Conservation (phyloP, 2,113 vertebrate species). For the Microcebus tavaratra region DNA sequence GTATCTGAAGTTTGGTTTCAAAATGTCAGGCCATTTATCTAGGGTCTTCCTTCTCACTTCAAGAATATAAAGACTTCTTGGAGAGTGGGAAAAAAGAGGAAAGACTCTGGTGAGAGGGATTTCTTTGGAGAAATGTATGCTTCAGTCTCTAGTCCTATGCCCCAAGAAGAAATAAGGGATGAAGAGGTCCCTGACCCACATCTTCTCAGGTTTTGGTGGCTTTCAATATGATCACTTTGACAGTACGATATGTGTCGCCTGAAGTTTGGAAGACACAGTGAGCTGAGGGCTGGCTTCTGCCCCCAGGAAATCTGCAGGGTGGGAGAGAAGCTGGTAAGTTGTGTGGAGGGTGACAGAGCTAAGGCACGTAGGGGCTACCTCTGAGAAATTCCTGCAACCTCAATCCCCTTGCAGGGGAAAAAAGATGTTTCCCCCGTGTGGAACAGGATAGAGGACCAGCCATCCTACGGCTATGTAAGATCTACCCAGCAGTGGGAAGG, state of each 20-base stretch:
- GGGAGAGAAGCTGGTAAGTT: not conserved
- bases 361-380: not conserved
- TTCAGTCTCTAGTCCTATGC: not conserved
- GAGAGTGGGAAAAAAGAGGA: not conserved
- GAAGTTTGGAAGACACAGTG: not conserved
- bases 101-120: not conserved
- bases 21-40: not conserved
- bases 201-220: not conserved
- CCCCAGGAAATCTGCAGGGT: not conserved
- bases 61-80: not conserved
- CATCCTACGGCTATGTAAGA: not conserved
- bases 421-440: no score
- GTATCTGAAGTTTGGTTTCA: not conserved
- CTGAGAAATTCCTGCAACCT: not conserved
- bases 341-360: not conserved
- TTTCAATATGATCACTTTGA: not conserved
- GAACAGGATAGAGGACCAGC: not conserved
- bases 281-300: not conserved
- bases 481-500: not conserved
- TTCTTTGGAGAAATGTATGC: not conserved
- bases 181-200: not conserved
- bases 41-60: not conserved
- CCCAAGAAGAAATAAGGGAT: not conserved
- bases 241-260: not conserved
- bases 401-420: not conserved